Base-by-base conservation (phyloP, 2,113 vertebrate species). In the Desmodus rotundus region DNA sequence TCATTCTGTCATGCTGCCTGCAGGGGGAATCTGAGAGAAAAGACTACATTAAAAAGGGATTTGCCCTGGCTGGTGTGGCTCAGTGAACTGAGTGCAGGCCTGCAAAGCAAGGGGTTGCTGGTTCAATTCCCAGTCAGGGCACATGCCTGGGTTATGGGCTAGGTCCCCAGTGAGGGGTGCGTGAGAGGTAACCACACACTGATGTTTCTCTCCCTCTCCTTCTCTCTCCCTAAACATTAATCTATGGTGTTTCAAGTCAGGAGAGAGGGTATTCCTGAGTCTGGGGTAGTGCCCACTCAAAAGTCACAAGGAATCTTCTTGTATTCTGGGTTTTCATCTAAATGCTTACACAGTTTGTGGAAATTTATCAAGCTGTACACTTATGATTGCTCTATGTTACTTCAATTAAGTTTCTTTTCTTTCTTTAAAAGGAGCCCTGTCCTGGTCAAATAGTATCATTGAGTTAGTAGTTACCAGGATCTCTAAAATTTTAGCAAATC, bases 401-500 rank as follows among this genome's bases (percentile, higher is more conserved):
- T 72, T 96, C n/a, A 31, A 58, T 20, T 43, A 56, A 67, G 3
- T 58, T 61, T 65, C 61, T 91, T 7, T 87, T 47, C 70, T 78
- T 47, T 28, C 33, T 7, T 7, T 84, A 78, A 68, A 72, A 72
- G 22, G 10, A 83, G 36, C 26, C 22, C 15, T 56, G 15, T 65
- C 9, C 17, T 31, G 9, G 70, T 56, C 67, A 84, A 72, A 77
- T 0, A 70, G 24, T 50, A 91, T 52, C 26, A 33, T 0, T 41
- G 17, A 91, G 26, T 73, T 89, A 77, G 88, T 19, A 70, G 15
- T 61, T 38, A 70, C 13, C 20, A 92, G 61, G 56, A 81, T 65
- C 78, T 78, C 70, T 80, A 41, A 86, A 73, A 90, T 61, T 90
- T 94, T 80, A 83, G 80, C 61, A 97, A 95, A 87, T 68, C 41